Evolutionary conservation across 2,888 invertebrate species (phyloP), one percentile per base, ranked within the genome.

Genomic region (Erannis defoliaria): DNA sequence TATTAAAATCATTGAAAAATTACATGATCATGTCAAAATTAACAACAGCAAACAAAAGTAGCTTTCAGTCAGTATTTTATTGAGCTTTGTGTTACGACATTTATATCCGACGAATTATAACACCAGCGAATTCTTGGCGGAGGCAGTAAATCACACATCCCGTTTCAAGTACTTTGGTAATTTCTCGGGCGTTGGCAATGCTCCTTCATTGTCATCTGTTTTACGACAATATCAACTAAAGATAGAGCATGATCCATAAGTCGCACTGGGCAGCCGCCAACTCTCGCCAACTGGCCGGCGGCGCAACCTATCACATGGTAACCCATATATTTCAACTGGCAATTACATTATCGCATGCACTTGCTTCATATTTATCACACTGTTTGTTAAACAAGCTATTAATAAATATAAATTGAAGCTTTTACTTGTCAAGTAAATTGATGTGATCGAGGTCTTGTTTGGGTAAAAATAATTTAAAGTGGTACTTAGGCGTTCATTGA

Each of bases 161-260:
- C 81, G 77, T 71, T 71, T 65, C 61, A 42, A 61, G 66, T 62
- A 61, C n/a, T n/a, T n/a, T n/a, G 23, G 26, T 48, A 42, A 60
- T 40, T 72, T 69, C 71, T 69, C 55, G n/a, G 33, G 35, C 40
- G 38, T 55, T 68, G 64, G 62, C 64, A 61, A 64, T 29, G 38
- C 33, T 61, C 37, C 31, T 58, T 29, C 46, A 55, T 67, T 70
- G 68, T 68, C 50, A 60, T 59, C 43, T 18, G 56, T 69, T 81
- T 81, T 84, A 81, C 82, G 82, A 81, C 74, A 75, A 74, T 74
- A 80, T 78, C 69, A 76, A 75, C 82, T 85, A 86, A 80, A 81
- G 73, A 78, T 85, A 86, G 84, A 70, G 42, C 45, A 46, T 59
- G 63, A 63, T 62, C 55, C 59, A 31, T 62, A 43, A 62, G 49